Conservation (phyloP, 2,113 vertebrate species). For the Anolis sagrei region DNA sequence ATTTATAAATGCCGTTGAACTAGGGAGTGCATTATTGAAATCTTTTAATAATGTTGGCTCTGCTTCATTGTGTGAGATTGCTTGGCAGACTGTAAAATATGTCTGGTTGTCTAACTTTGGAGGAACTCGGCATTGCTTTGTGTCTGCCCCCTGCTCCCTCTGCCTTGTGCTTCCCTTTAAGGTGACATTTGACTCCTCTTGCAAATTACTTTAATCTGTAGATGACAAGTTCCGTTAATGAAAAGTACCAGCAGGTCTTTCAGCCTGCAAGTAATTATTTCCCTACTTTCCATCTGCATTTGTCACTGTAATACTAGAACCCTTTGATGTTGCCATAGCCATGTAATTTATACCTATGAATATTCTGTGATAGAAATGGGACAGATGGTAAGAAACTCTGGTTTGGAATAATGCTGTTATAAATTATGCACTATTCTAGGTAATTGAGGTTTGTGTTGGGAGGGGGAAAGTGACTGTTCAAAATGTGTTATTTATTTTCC, state of each 20-base stretch:
- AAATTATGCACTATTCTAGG: constrained; percentile 61
- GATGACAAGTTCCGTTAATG: constrained; percentile 62
- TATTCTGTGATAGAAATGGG: constrained; percentile 68
- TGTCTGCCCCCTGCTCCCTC: constrained; percentile 18
- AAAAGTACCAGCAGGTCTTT: constrained; percentile 59
- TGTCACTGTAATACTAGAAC: constrained; percentile 67
- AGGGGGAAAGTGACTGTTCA: constrained; percentile 51
- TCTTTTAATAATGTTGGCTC: background rate
- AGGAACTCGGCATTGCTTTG: background rate
- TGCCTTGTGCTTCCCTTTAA: constrained; percentile 32
- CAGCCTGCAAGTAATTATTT: constrained; percentile 49
- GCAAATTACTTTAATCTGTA: constrained; percentile 71
- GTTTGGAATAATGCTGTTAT: constrained; percentile 72
- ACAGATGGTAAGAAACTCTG: constrained; percentile 75
- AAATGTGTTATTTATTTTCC: constrained; percentile 58
- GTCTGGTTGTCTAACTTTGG: background rate
- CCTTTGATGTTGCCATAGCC: constrained; percentile 64
- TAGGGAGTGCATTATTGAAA: constrained; percentile 46
- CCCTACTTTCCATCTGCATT: constrained; percentile 65
- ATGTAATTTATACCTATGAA: constrained; percentile 71
- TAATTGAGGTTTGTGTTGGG: constrained; percentile 42
- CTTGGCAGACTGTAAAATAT: background rate
- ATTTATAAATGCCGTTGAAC: constrained; percentile 48
- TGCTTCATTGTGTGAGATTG: background rate
- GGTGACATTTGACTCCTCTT: constrained; percentile 49